Conservation (phyloP, 2,797 vertebrate species). For the Ctenosaura bakeri region DNA sequence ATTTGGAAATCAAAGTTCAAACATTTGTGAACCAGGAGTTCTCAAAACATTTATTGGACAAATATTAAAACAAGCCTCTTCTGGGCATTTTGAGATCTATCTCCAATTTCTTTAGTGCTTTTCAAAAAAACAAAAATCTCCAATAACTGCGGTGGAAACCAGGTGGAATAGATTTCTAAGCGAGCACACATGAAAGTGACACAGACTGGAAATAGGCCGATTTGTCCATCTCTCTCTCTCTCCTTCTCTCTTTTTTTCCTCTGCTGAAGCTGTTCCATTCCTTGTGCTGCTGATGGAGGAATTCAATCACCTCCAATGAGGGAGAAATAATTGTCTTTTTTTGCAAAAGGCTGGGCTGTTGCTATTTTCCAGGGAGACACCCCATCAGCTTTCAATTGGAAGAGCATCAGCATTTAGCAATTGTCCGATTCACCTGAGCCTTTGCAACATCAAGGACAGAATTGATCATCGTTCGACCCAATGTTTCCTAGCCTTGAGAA, state of each 20-base stretch:
- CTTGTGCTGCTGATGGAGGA: conserved; percentile 66
- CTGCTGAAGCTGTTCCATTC: conserved; percentile 48
- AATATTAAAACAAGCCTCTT: no score
- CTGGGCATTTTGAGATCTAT: no score
- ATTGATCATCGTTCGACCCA: neutral
- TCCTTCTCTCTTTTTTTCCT: neutral
- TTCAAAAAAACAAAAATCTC: neutral
- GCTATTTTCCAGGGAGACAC: conserved; percentile 75
- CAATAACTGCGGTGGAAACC: neutral
- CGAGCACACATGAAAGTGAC: neutral
- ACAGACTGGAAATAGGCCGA: neutral
- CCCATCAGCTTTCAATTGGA: conserved; percentile 76
- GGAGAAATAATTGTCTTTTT: conserved; percentile 74
- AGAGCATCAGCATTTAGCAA: conserved; percentile 59
- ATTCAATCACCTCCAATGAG: conserved; percentile 75
- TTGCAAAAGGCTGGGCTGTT: conserved; percentile 67
- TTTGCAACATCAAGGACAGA: neutral
- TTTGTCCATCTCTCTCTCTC: neutral
- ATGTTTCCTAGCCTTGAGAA: neutral
- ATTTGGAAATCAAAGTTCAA: no score
- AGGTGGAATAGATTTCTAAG: neutral
- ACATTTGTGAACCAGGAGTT: no score
- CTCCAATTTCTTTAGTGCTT: no score
- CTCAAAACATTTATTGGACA: no score
- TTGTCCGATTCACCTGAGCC: conserved; percentile 49